Evolutionary conservation across 1,140 invertebrate genomes (phyloP).

Genomic region (Galendromus occidentalis): DNA sequence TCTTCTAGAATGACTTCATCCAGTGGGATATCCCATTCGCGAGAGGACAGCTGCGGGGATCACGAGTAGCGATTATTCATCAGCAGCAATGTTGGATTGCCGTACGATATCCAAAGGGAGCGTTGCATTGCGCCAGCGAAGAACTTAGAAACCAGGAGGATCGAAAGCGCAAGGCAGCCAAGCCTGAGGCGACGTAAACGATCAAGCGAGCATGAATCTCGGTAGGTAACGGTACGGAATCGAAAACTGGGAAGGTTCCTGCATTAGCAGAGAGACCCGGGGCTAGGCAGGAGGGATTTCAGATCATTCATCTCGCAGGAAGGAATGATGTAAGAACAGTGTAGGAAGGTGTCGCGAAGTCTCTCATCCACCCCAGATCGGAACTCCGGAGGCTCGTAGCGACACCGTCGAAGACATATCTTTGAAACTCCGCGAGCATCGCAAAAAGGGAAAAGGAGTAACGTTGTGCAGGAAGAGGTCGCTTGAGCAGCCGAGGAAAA

Average conservation of each 20-base stretch:
- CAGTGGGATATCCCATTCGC: constrained; percentile 94
- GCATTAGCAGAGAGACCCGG: constrained; percentile 1
- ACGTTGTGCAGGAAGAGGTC: neutral
- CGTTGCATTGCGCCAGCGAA: too few relatives aligned
- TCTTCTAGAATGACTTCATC: constrained; percentile 73
- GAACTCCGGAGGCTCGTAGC: neutral
- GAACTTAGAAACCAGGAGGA: too few relatives aligned
- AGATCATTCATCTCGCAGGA: neutral
- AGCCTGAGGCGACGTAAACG: too few relatives aligned
- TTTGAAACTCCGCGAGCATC: too few relatives aligned
- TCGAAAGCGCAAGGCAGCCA: too few relatives aligned
- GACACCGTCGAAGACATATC: neutral
- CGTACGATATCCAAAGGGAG: too few relatives aligned
- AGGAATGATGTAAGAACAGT: neutral
- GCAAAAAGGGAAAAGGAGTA: neutral
- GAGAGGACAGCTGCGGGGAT: constrained; percentile 45
- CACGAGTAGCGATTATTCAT: constrained; percentile 15
- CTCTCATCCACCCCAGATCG: neutral
- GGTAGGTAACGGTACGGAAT: too few relatives aligned
- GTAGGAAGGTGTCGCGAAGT: neutral
- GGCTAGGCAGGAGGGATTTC: neutral
- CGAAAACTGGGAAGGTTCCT: too few relatives aligned
- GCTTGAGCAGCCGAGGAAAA: neutral
- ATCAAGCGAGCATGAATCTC: too few relatives aligned
- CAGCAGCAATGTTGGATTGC: neutral